phyloP scores from a whole-genome alignment of 2,797 vertebrate genomes.

The Parotocinclus haroldoi region DNA sequence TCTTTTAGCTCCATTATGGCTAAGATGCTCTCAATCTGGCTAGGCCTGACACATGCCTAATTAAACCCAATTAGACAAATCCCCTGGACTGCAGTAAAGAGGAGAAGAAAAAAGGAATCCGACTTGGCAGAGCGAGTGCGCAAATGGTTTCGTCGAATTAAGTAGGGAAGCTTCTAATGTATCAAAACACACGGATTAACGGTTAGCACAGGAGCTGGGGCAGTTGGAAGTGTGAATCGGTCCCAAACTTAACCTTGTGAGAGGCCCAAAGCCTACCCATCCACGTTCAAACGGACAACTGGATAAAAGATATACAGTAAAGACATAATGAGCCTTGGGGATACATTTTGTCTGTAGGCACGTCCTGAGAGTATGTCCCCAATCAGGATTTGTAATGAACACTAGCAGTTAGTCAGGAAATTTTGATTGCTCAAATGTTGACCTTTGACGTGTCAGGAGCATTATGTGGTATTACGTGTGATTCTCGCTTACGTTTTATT shows the following conservation, averaged over 20 bases:
- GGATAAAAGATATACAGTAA: conserved; percentile 67
- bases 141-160: conserved; percentile 67
- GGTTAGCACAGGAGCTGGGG: conserved; percentile 66
- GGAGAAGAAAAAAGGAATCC: conserved; percentile 44
- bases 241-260: conserved; percentile 65
- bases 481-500: too few relatives aligned
- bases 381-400: conserved; percentile 7
- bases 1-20: conserved; percentile 51
- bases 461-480: too few relatives aligned
- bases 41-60: conserved; percentile 66
- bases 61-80: conserved; percentile 78
- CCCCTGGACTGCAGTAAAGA: conserved; percentile 61
- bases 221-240: conserved; percentile 57
- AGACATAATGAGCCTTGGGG: conserved; percentile 58
- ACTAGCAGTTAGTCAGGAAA: too few relatives aligned
- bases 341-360: conserved; percentile 51
- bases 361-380: conserved; percentile 63
- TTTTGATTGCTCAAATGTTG: too few relatives aligned
- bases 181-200: conserved; percentile 79
- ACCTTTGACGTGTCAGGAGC: too few relatives aligned
- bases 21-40: conserved; percentile 48
- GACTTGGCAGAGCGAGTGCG: conserved; percentile 65
- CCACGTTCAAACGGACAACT: conserved; percentile 72
- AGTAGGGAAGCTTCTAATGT: conserved; percentile 71
- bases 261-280: conserved; percentile 61